These are phyloP conservation scores for Digitonthophagus gazella DNA, from an alignment of 2,888 invertebrate species.

Conservation along the genomic window DNA sequence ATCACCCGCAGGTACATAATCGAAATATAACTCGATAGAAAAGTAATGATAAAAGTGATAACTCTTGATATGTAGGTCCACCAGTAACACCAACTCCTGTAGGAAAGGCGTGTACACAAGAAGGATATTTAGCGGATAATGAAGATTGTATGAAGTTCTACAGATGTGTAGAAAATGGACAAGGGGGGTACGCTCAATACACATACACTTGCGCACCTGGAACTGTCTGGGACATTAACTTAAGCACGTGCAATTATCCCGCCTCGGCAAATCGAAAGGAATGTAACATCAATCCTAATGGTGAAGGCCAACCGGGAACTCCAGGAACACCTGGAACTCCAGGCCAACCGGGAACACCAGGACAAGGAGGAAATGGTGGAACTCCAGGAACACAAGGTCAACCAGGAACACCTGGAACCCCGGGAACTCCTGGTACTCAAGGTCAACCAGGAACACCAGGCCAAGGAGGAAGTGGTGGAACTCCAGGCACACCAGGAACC, in stretches of 20 bases:
- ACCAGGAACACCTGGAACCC: slow-evolving; percentile 48
- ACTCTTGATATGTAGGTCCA: background rate
- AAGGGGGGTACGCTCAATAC: slow-evolving; percentile 48
- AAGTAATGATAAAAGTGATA: background rate
- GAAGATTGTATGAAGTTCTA: slow-evolving; percentile 73
- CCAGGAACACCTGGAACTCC: slow-evolving; percentile 28
- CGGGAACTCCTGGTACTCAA: slow-evolving; percentile 42
- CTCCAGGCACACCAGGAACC: slow-evolving; percentile 48
- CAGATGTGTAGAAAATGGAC: slow-evolving; percentile 65
- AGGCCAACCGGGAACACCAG: slow-evolving; percentile 29
- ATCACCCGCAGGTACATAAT: background rate
- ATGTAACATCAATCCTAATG: slow-evolving; percentile 48
- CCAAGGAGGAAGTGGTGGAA: slow-evolving; percentile 19
- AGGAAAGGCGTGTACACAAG: slow-evolving; percentile 54
- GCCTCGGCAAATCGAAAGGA: slow-evolving; percentile 55
- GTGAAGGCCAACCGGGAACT: slow-evolving; percentile 43
- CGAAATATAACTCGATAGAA: background rate
- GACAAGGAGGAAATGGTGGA: slow-evolving; percentile 23
- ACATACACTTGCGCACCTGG: slow-evolving; percentile 73
- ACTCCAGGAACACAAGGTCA: slow-evolving; percentile 23
- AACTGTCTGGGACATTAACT: slow-evolving; percentile 72
- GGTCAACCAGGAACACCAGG: slow-evolving; percentile 39
- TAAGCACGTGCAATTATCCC: slow-evolving; percentile 70
- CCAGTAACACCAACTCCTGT: background rate
- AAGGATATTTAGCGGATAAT: slow-evolving; percentile 70